phyloP scores from a whole-genome alignment of 2,113 vertebrate genomes.

The Vireo altiloquus region DNA sequence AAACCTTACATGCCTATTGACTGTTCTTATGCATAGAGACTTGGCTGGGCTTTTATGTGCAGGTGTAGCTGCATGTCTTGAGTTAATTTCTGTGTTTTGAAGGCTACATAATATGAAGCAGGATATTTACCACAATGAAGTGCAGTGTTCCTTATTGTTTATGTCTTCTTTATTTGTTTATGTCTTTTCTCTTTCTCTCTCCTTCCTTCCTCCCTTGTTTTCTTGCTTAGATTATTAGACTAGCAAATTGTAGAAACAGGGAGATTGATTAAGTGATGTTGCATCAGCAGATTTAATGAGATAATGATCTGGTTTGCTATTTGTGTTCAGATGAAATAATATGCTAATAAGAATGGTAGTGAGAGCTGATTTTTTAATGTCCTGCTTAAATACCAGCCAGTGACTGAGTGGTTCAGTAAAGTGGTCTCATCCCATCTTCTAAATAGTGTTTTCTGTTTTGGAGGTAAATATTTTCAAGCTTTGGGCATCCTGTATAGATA shows the following conservation, averaged over 20 bases:
- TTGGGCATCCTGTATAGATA: background rate
- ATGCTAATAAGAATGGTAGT: background rate
- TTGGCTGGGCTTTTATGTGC: background rate
- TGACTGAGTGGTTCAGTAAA: background rate
- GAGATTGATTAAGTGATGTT: slow-evolving; percentile 13
- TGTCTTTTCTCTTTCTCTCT: background rate
- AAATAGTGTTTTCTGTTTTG: background rate
- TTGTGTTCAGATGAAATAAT: slow-evolving; percentile 5
- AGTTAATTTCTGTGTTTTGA: background rate
- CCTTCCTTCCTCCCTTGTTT: background rate
- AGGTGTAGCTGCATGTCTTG: background rate
- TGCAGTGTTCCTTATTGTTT: background rate
- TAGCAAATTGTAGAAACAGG: background rate
- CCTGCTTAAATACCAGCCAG: slow-evolving; percentile 3
- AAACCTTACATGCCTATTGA: background rate
- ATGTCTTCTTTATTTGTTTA: background rate
- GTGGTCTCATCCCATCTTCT: background rate
- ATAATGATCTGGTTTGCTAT: slow-evolving; percentile 26
- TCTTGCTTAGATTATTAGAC: background rate
- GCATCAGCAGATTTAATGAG: slow-evolving; percentile 14
- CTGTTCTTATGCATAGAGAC: background rate
- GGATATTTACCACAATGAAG: background rate
- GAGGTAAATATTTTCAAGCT: slow-evolving; percentile 12
- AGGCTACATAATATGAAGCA: background rate
- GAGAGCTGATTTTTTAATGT: background rate